Evolutionary conservation across 1,140 invertebrate species (phyloP).

Genomic region (Elymnias hypermnestra): DNA sequence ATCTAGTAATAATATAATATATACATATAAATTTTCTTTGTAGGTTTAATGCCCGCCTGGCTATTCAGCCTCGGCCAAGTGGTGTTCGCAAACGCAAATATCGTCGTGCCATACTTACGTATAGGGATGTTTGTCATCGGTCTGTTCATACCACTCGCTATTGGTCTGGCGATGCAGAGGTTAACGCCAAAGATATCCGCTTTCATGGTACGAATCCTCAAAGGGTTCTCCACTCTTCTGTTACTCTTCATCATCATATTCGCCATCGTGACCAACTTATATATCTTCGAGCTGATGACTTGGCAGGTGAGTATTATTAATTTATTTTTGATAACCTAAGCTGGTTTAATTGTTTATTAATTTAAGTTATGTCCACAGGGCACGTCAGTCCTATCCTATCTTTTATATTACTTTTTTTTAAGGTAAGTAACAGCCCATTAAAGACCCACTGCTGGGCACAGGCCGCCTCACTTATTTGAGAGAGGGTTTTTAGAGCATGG

Average conservation of each 20-base stretch:
- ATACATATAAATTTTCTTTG: conserved; percentile 21
- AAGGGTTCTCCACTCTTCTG: conserved; percentile 89
- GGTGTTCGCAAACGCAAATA: conserved; percentile 83
- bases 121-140: conserved; percentile 86
- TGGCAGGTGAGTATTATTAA: conserved; percentile 82
- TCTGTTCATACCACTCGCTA: conserved; percentile 88
- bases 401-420: too few relatives aligned
- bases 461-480: too few relatives aligned
- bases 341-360: too few relatives aligned
- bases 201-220: conserved; percentile 87
- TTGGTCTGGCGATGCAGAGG: conserved; percentile 87
- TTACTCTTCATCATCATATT: conserved; percentile 95
- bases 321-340: too few relatives aligned
- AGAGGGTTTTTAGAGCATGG: too few relatives aligned
- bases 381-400: too few relatives aligned
- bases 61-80: conserved; percentile 92
- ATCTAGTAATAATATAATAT: neutral
- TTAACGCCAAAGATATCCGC: conserved; percentile 81
- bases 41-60: conserved; percentile 97
- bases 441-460: too few relatives aligned
- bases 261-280: conserved; percentile 93
- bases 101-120: conserved; percentile 87
- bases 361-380: too few relatives aligned
- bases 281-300: conserved; percentile 93
- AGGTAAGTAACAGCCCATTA: too few relatives aligned